phyloP scores from a whole-genome alignment of 1,140 invertebrate species.

The Diuraphis noxia region DNA sequence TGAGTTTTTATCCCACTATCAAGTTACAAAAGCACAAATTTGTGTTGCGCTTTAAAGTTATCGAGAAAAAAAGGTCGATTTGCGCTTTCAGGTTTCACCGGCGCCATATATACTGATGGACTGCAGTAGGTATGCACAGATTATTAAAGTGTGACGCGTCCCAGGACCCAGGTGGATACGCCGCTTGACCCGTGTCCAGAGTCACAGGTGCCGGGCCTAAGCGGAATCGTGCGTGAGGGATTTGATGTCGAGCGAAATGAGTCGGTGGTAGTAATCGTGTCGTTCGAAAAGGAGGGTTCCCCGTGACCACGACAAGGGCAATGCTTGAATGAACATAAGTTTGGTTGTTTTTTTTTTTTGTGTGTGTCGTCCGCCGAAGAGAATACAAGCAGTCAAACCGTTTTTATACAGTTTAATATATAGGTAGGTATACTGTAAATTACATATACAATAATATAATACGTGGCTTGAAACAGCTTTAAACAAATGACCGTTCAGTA shows the following conservation, averaged over 20 bases:
- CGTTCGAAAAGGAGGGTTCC: background rate
- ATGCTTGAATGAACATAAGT: background rate
- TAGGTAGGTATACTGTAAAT: background rate
- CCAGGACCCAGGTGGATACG: background rate
- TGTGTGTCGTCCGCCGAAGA: background rate
- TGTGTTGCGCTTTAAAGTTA: too few relatives aligned
- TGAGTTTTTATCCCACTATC: too few relatives aligned
- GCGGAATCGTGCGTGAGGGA: background rate
- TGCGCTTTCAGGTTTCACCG: too few relatives aligned
- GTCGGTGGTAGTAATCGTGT: background rate
- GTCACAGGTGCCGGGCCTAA: background rate
- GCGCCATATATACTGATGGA: background rate
- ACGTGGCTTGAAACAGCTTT: background rate
- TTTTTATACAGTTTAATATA: background rate
- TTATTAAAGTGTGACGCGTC: background rate
- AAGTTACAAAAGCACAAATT: too few relatives aligned
- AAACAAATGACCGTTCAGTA: background rate
- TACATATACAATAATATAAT: background rate
- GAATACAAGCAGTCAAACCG: background rate
- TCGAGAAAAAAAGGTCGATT: too few relatives aligned
- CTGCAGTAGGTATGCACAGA: background rate
- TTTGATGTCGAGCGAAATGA: background rate
- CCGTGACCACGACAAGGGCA: background rate
- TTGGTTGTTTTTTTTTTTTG: background rate
- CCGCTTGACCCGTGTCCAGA: background rate